These are phyloP conservation scores for Apis florea DNA, from an alignment of 1,140 invertebrate genomes.

Conservation along the genomic window DNA sequence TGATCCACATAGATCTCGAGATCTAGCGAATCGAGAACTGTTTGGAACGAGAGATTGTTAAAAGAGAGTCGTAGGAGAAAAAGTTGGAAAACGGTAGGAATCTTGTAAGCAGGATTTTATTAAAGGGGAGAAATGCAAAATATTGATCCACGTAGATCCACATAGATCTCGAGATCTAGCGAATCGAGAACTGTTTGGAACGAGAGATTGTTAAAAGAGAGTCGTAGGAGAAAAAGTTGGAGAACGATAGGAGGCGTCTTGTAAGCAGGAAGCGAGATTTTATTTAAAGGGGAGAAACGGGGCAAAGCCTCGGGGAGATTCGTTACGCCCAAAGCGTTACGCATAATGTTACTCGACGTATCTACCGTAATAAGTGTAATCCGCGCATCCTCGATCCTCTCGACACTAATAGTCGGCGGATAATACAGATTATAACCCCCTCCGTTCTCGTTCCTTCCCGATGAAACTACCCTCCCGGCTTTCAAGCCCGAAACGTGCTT, in stretches of 20 bases:
- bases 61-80: too few species aligned
- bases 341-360: slow-evolving; percentile 74
- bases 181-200: too few species aligned
- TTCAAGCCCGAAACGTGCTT: slow-evolving; percentile 49
- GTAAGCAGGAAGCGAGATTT: slow-evolving; percentile 31
- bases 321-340: slow-evolving; percentile 60
- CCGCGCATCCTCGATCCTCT: slow-evolving; percentile 73
- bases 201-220: too few species aligned
- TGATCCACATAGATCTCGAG: too few species aligned
- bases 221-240: background rate
- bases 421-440: slow-evolving; percentile 76
- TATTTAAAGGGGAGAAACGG: slow-evolving; percentile 54
- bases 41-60: too few species aligned
- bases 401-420: slow-evolving; percentile 76
- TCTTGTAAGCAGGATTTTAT: too few species aligned
- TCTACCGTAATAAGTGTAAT: slow-evolving; percentile 75
- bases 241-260: background rate
- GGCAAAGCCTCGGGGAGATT: background rate
- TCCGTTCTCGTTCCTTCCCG: slow-evolving; percentile 46
- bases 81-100: too few species aligned
- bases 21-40: too few species aligned
- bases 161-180: too few species aligned
- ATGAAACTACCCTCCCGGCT: slow-evolving; percentile 53
- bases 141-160: too few species aligned
- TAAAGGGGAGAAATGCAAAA: too few species aligned